Evolutionary conservation across 1,140 invertebrate species (phyloP).

Genomic region (Drosophila hydei): DNA sequence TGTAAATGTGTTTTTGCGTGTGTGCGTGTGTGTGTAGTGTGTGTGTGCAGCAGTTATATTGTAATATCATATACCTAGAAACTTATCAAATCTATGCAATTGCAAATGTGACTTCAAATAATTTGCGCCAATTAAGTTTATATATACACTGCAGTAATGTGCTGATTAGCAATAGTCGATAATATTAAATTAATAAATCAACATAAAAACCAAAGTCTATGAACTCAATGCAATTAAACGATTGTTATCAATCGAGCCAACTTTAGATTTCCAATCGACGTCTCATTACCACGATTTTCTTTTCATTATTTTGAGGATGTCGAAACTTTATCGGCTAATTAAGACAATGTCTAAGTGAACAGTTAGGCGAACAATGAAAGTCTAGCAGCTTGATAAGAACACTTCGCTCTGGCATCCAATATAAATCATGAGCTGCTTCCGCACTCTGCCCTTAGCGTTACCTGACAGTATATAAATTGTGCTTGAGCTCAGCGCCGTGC

Average conservation of each 20-base stretch:
- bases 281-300: neutral
- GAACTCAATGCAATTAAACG: neutral
- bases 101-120: conserved; percentile 69
- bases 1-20: conserved; percentile 7
- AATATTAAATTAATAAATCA: conserved; percentile 70
- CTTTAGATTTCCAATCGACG: conserved; percentile 10
- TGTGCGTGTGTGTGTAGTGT: conserved; percentile 15
- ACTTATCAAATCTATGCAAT: conserved; percentile 67
- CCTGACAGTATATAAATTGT: neutral
- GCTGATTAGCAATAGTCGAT: conserved; percentile 79
- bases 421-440: neutral
- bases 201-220: conserved; percentile 47
- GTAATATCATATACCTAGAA: conserved; percentile 51
- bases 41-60: conserved; percentile 29
- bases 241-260: conserved; percentile 5
- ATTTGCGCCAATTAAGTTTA: conserved; percentile 77
- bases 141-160: conserved; percentile 67
- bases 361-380: neutral
- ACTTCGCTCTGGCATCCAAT: neutral
- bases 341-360: conserved; percentile 3
- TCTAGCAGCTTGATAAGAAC: neutral
- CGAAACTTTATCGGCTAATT: conserved; percentile 11
- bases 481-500: conserved; percentile 1
- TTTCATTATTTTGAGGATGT: neutral
- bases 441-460: neutral